These are phyloP conservation scores for Rhinophrynus dorsalis DNA, from an alignment of 2,797 vertebrate genomes.

Conservation along the genomic window DNA sequence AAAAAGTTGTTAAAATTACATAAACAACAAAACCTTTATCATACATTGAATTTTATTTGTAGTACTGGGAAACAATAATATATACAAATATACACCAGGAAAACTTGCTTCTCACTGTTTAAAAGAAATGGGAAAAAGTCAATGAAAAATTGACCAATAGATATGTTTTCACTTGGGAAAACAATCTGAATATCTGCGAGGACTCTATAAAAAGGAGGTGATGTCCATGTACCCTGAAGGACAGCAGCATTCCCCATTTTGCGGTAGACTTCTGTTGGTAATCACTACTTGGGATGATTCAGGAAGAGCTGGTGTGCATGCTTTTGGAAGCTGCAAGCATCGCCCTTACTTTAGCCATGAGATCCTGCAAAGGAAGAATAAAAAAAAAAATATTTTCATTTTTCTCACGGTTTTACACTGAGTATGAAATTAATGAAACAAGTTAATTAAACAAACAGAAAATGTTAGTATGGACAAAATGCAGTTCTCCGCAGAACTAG, in stretches of 20 bases:
- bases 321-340: constrained; percentile 96
- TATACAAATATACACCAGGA: constrained; percentile 79
- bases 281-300: not conserved
- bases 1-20: too few species aligned
- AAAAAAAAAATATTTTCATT: constrained; percentile 15
- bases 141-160: constrained; percentile 67
- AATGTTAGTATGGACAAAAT: too few species aligned
- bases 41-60: constrained; percentile 69
- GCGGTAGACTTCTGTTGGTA: not conserved
- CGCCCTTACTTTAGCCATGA: constrained; percentile 97
- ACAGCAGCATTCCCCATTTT: not conserved
- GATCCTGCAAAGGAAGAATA: constrained; percentile 72
- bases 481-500: too few species aligned
- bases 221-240: not conserved
- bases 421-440: too few species aligned
- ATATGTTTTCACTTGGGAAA: constrained; percentile 50
- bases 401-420: not conserved
- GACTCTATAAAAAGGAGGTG: constrained; percentile 39
- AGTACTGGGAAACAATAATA: constrained; percentile 72
- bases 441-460: too few species aligned
- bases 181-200: constrained; percentile 51
- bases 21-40: too few species aligned
- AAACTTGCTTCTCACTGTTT: constrained; percentile 67
- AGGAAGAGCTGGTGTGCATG: constrained; percentile 36
- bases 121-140: constrained; percentile 63